phyloP scores from a whole-genome alignment of 2,113 vertebrate species.

The Entosphenus tridentatus region DNA sequence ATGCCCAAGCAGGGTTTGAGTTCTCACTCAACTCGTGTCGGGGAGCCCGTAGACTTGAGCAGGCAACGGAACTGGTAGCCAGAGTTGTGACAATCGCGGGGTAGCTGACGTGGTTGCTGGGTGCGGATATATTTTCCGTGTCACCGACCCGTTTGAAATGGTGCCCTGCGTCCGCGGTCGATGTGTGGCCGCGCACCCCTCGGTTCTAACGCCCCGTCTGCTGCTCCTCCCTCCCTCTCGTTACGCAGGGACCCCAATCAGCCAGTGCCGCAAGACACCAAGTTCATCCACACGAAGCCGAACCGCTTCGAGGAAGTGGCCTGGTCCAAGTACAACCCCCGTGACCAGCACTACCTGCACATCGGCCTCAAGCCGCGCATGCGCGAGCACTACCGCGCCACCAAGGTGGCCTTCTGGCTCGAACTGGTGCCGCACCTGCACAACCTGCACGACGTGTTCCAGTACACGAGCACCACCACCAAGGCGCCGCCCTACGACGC shows the following conservation, averaged over 20 bases:
- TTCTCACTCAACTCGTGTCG: too few relatives aligned
- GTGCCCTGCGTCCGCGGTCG: too few relatives aligned
- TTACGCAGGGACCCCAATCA: constrained; percentile 61
- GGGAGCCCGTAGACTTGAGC: too few relatives aligned
- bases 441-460: constrained; percentile 72
- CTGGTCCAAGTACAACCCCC: constrained; percentile 89
- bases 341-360: constrained; percentile 82
- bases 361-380: constrained; percentile 76
- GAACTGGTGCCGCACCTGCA: constrained; percentile 77
- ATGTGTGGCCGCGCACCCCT: too few relatives aligned
- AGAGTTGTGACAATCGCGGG: too few relatives aligned
- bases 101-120: too few relatives aligned
- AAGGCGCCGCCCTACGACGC: constrained; percentile 77
- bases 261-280: constrained; percentile 84
- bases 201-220: too few relatives aligned
- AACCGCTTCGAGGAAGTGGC: constrained; percentile 91
- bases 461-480: constrained; percentile 75
- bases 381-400: constrained; percentile 73
- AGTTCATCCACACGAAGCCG: constrained; percentile 88
- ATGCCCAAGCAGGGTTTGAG: too few relatives aligned
- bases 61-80: too few relatives aligned
- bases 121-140: too few relatives aligned
- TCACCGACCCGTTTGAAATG: too few relatives aligned
- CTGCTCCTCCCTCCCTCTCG: constrained; percentile 11
- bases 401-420: constrained; percentile 89